Percentiles rank a stretch among this genome's conserved stretches.
These are phyloP conservation scores for Ascaphus truei DNA, from an alignment of 2,113 vertebrate species.

Conservation along the genomic window DNA sequence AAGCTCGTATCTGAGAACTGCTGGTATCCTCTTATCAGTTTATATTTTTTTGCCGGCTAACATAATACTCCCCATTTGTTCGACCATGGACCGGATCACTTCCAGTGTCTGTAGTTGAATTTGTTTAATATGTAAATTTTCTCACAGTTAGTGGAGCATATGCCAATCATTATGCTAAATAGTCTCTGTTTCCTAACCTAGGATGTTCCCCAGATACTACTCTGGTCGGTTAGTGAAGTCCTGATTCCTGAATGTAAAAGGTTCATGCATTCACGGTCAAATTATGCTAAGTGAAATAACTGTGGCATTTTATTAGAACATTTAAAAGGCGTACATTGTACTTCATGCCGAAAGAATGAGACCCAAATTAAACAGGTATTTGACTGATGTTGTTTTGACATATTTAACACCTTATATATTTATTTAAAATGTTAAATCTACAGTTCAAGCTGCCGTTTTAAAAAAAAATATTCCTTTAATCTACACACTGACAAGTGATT, in stretches of 20 bases:
- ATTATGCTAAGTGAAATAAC: constrained; percentile 41
- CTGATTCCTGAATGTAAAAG: constrained; percentile 35
- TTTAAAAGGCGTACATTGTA: not conserved
- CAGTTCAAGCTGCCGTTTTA: no score
- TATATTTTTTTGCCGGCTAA: no score
- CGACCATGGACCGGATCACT: not conserved
- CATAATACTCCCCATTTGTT: no score
- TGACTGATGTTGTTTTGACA: not conserved
- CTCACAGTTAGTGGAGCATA: constrained; percentile 5
- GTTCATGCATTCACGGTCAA: constrained; percentile 31
- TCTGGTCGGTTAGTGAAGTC: constrained; percentile 37
- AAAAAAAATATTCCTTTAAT: no score
- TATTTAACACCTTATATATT: not conserved
- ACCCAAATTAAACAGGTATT: not conserved
- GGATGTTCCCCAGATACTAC: constrained; percentile 46
- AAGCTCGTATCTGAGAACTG: no score
- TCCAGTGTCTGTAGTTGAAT: constrained; percentile 19
- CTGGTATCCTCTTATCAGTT: no score
- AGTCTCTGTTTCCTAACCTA: constrained; percentile 38
- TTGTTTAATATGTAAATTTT: constrained; percentile 35
- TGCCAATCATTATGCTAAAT: constrained; percentile 35
- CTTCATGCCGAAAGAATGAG: constrained; percentile 28
- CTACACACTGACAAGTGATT: no score
- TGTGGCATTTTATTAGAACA: constrained; percentile 37
- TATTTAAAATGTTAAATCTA: not conserved